Evolutionary conservation across 1,140 invertebrate genomes (phyloP).

Genomic region (Dufourea novaeangliae): DNA sequence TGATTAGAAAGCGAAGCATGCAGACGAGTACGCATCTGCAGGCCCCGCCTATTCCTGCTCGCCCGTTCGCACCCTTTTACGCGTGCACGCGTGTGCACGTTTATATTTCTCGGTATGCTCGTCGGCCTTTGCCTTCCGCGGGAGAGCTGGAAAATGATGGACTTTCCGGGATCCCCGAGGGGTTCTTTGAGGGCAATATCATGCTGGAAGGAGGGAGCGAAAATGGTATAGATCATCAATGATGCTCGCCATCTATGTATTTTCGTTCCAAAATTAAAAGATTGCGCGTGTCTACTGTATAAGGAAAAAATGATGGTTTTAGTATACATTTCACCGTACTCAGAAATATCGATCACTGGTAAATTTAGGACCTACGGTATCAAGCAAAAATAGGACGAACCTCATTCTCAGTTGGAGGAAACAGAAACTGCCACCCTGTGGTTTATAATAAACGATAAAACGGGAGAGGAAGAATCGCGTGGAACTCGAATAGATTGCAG

Average conservation of each 20-base stretch:
- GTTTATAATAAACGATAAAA: too few species aligned
- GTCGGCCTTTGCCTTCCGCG: slow-evolving; percentile 27
- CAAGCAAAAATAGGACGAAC: too few species aligned
- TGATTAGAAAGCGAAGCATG: slow-evolving; percentile 76
- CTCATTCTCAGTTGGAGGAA: too few species aligned
- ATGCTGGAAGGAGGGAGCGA: slow-evolving; percentile 42
- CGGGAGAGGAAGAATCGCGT: too few species aligned
- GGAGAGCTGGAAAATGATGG: slow-evolving; percentile 54
- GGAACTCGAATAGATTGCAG: too few species aligned
- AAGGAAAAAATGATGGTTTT: too few species aligned
- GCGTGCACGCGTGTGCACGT: slow-evolving; percentile 54
- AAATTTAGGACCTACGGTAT: too few species aligned
- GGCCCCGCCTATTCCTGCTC: slow-evolving; percentile 71
- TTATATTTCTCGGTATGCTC: slow-evolving; percentile 28
- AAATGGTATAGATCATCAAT: slow-evolving; percentile 23
- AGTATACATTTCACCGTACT: too few species aligned
- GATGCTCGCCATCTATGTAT: neutral
- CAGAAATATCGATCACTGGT: too few species aligned
- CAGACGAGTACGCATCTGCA: slow-evolving; percentile 71
- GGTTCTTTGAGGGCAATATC: slow-evolving; percentile 53
- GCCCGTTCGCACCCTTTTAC: slow-evolving; percentile 61
- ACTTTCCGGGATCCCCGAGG: slow-evolving; percentile 27
- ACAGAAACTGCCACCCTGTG: too few species aligned
- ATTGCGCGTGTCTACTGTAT: too few species aligned
- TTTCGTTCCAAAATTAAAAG: too few species aligned